Conservation (phyloP, 2,888 invertebrate genomes). For the Cordylochernes scorpioides region DNA sequence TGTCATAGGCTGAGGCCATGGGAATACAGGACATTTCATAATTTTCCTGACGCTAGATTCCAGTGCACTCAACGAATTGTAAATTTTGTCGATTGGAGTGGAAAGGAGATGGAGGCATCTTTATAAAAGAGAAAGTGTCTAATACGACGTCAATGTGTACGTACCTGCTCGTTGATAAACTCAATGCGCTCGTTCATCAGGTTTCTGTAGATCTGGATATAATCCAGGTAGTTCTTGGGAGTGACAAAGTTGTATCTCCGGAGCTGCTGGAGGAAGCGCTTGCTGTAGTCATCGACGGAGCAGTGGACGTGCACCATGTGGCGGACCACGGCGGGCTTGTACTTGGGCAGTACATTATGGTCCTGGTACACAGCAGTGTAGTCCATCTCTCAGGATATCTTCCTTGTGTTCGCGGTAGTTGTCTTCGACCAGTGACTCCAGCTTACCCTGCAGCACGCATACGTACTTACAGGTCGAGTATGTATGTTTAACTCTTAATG, state of each 20-base stretch:
- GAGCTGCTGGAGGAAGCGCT: conserved; percentile 40
- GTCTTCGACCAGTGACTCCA: conserved; percentile 32
- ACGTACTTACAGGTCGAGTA: not conserved
- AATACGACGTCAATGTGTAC: not conserved
- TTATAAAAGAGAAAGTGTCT: no score
- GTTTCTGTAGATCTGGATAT: conserved; percentile 44
- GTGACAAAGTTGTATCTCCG: conserved; percentile 62
- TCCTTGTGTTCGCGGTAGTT: conserved; percentile 27
- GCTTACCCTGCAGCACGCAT: conserved; percentile 28
- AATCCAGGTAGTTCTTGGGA: conserved; percentile 72
- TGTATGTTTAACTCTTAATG: no score
- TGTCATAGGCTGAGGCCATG: no score
- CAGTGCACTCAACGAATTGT: no score
- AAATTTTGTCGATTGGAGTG: no score
- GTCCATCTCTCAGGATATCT: conserved; percentile 48
- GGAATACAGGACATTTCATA: no score
- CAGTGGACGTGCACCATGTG: conserved; percentile 66
- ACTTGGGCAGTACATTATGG: conserved; percentile 35
- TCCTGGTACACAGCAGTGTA: conserved; percentile 59
- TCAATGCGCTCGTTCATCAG: conserved; percentile 41
- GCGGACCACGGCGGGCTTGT: conserved; percentile 41
- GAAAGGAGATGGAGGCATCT: no score
- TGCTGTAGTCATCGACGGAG: conserved; percentile 40
- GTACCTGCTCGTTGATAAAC: conserved; percentile 26
- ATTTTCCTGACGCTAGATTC: no score